These are phyloP conservation scores for Acholoe squamosa DNA, from an alignment of 2,888 invertebrate species.

Conservation along the genomic window DNA sequence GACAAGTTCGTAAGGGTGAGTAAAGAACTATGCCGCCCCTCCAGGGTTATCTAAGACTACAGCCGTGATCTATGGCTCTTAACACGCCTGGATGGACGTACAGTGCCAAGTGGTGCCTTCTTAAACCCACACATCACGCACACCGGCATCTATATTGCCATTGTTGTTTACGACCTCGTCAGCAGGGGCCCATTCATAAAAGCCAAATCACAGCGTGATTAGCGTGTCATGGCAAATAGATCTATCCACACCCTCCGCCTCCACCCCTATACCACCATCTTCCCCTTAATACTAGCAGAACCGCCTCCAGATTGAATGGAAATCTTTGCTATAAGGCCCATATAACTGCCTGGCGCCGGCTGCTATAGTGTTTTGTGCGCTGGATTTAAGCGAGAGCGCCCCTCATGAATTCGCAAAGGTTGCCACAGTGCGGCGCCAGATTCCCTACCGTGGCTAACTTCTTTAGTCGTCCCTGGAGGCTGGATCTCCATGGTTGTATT, in stretches of 20 bases:
- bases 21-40: too few species aligned
- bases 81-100: background rate
- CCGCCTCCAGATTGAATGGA: too few species aligned
- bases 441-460: constrained; percentile 7
- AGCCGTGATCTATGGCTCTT: background rate
- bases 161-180: background rate
- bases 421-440: background rate
- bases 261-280: background rate
- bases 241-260: background rate
- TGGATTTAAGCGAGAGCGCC: background rate
- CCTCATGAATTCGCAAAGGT: constrained; percentile 13
- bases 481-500: too few species aligned
- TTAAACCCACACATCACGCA: constrained; percentile 6
- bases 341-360: too few species aligned
- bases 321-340: too few species aligned
- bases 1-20: too few species aligned
- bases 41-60: too few species aligned
- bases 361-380: background rate
- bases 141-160: background rate
- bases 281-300: too few species aligned
- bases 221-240: background rate
- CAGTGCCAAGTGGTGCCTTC: background rate
- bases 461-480: background rate
- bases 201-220: background rate
- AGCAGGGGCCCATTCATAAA: background rate